Evolutionary conservation across 2,888 invertebrate genomes (phyloP), one percentile per base, ranked within the genome.

Genomic region (Epirrhoe tristata): DNA sequence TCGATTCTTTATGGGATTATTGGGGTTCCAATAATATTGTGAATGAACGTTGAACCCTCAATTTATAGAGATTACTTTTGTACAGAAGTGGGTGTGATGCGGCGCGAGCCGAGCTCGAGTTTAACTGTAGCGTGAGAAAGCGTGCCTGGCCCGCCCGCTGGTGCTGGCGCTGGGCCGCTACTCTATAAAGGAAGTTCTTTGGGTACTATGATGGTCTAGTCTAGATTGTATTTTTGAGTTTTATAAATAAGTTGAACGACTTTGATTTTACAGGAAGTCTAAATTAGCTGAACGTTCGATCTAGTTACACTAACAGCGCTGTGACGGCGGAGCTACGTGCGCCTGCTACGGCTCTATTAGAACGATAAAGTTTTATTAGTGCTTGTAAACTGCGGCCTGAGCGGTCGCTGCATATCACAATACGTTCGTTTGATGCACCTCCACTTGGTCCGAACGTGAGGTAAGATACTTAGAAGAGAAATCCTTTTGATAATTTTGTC

Each of bases 291-390:
- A 52, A 52, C 58, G 50, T 52, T 32, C 39, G 6, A 63, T 63
- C 51, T 57, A 63, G 56, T 62, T 62, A 62, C 14, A 34, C 34
- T 24, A 2, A 24, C 31, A 14, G 56, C 39, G 14, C 36, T 59
- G 48, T 36, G 32, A 32, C 6, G 39, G 46, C 5, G 50, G 58
- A 32, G 36, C 46, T 6, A 17, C 34, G 31, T 10, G 46, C 34
- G 53, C 51, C 12, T 12, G 36, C 1, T 39, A 46, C 43, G 36
- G 53, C 24, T 66, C 36, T 53, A 59, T 60, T 54, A 48, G 31
- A 48, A 60, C 55, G 65, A 64, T 61, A 60, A 65, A 69, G 31
- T 69, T 69, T 62, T 69, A 65, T 62, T 62, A 65, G 65, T 69
- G 50, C 54, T 61, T 51, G 64, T 68, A 63, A 69, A 63, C 34